Base-by-base conservation (phyloP, 2,797 vertebrate genomes). In the Gorsachius magnificus region DNA sequence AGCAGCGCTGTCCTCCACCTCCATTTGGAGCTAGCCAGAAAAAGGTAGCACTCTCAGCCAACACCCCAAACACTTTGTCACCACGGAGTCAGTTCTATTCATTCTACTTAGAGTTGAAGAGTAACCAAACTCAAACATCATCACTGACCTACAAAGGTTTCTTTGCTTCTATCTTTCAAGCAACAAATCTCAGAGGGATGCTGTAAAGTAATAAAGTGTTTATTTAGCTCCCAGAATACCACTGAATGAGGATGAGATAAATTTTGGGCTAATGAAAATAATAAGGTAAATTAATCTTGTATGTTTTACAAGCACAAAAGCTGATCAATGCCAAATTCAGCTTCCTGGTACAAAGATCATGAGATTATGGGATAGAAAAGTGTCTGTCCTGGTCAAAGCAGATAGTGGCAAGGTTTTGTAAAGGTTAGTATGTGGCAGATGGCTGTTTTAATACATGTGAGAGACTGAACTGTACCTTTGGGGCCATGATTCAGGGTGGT, bases 11-110 rank as follows among this genome's bases (percentile, higher is more conserved):
- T 3, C 28, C n/a, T 60, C 26, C 26, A 20, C 24, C 24, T 85
- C 20, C 22, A 21, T 53, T 41, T 79, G 66, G 53, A 84, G 7
- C 24, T 31, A 61, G 20, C 13, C 16, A 53, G 28, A 43, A 63
- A 66, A 78, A 64, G 1, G 5, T 9, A 54, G 14, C 16, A 18
- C 5, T 58, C 48, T 87, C 1, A 10, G 10, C 9, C 10, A 82
- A 31, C n/a, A 85, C 6, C 2, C 2, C 0, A 3, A 64, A 29
- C 11, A 24, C 2, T 68, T 58, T 13, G 8, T 17, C 46, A 17
- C 12, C 29, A 22, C 4, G 8, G 3, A 46, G 6, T 41, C 11
- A 26, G 2, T 57, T 83, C 48, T 68, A 31, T 65, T 16, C 1
- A 19, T 65, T 92, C 29, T 33, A 25, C 18, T 68, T 71, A 35